Evolutionary conservation across 2,113 vertebrate genomes (phyloP).

Genomic region (Nipponia nippon): DNA sequence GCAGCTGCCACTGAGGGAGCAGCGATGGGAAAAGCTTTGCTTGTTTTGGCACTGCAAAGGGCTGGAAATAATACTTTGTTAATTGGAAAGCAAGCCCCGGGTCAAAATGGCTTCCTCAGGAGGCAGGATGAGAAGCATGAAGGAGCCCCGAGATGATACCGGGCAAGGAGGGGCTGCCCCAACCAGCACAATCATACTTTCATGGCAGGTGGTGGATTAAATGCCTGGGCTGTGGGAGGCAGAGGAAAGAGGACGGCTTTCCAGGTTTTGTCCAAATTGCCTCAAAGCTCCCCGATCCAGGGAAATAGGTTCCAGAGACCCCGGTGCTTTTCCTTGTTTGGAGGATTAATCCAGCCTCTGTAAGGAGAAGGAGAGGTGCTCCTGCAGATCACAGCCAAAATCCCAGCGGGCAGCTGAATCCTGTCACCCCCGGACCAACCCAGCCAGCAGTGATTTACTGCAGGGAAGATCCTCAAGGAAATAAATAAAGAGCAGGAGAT

Average conservation of each 20-base stretch:
- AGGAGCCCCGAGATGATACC: background rate
- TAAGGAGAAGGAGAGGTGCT: background rate
- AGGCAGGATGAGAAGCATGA: background rate
- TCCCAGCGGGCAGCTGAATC: background rate
- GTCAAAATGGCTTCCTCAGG: background rate
- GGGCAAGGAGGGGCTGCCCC: background rate
- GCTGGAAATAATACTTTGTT: background rate
- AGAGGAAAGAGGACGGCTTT: background rate
- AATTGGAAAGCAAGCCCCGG: background rate
- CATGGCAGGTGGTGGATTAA: background rate
- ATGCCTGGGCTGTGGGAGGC: background rate
- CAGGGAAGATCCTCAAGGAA: background rate
- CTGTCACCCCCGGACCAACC: background rate
- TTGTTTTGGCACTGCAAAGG: background rate
- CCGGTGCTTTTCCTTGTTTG: background rate
- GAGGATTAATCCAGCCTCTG: background rate
- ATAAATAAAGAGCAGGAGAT: conserved; percentile 15
- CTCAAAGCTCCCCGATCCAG: background rate
- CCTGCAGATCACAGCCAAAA: background rate
- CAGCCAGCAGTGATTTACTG: background rate
- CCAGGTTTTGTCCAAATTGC: background rate
- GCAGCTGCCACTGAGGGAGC: background rate
- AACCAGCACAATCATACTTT: fast-evolving
- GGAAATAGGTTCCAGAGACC: fast-evolving
- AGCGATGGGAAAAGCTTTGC: background rate